Conservation (phyloP, 35 echinoderm and acorn worm genomes). For the Heliocidaris erythrogramma region DNA sequence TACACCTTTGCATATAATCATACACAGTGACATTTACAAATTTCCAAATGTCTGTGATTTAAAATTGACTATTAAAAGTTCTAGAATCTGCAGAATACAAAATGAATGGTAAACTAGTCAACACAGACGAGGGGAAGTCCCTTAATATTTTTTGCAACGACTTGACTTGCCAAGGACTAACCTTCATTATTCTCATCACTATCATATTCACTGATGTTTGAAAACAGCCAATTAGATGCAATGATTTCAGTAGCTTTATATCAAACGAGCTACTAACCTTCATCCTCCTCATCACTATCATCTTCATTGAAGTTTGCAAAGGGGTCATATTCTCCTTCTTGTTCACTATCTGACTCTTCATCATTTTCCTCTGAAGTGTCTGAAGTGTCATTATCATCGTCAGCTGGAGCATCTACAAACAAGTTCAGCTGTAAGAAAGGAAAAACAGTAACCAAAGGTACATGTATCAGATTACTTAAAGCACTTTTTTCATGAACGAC, state of each 20-base stretch:
- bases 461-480: not conserved
- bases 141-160: too few species aligned
- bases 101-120: too few species aligned
- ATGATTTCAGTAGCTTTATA: not conserved
- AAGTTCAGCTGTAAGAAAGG: constrained; percentile 55
- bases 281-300: constrained; percentile 54
- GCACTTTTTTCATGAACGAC: not conserved
- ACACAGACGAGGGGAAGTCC: too few species aligned
- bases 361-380: constrained; percentile 54
- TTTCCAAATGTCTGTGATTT: too few species aligned
- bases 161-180: too few species aligned
- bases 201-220: not conserved
- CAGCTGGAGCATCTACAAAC: constrained; percentile 65
- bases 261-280: not conserved
- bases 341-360: constrained; percentile 3
- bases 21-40: too few species aligned
- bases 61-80: too few species aligned
- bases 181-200: not conserved
- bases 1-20: too few species aligned
- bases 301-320: not conserved
- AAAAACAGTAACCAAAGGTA: not conserved
- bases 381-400: constrained; percentile 52
- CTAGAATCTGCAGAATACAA: too few species aligned
- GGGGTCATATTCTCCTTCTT: constrained; percentile 41
- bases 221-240: not conserved